Evolutionary conservation across 2,797 vertebrate species (phyloP), one percentile per base, ranked within the genome.

Genomic region (Dendrocincla fuliginosa): DNA sequence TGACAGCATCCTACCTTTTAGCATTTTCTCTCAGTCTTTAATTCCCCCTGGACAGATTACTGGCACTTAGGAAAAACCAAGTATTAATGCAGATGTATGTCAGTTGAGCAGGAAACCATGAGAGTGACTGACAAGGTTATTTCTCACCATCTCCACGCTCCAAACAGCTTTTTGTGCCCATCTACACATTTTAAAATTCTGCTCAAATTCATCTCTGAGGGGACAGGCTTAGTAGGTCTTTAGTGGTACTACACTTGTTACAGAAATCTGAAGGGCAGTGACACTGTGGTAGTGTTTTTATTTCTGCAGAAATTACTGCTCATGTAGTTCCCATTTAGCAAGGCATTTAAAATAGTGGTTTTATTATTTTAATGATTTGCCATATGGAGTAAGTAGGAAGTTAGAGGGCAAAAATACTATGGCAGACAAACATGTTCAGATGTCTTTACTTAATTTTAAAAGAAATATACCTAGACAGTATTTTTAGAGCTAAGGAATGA

Each of bases 151-250:
- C 28, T 68, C 27, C 32, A n/a, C 0, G 15, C 78, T 91, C 39
- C 53, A 82, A 95, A 64, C 27, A 92, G n/a, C 17, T 95, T 91
- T 87, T 68, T 63, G 28, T 76, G 42, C 32, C 56, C 35, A 78
- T 82, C 44, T 74, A 74, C 61, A 76, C 1, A 3, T 89, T 94
- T 95, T 63, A 91, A 95, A 87, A 92, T 96, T 87, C 77, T 91
- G 9, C 37, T 93, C 4, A 94, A 59, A 71, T 89, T 94, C 5
- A 13, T 61, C n/a, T 95, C 47, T 84, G 76, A 94, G 73, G 50
- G 75, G 8, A 90, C 53, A 94, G 76, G 57, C 16, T 93, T 37
- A 33, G 37, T 35, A 42, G 69, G n/a, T 77, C 46, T 89, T 94
- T 79, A 88, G 30, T 24, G 10, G 10, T 23, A 60, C 20, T 35